Conservation (phyloP, 2,888 invertebrate genomes). For the Timema podura region DNA sequence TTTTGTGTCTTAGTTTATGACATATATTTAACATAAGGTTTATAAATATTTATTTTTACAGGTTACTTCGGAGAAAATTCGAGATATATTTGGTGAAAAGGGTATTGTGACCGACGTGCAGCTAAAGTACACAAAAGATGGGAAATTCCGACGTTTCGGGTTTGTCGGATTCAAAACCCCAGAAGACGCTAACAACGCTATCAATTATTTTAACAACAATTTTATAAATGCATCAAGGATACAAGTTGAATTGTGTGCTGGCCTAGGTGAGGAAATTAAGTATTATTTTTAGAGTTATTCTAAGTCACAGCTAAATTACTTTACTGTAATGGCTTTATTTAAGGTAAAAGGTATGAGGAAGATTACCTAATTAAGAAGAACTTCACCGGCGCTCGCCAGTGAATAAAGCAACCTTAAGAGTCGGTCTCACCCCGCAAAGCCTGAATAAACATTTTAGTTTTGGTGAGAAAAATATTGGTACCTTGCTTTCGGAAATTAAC, state of each 20-base stretch:
- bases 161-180: conserved; percentile 87
- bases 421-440: too few relatives aligned
- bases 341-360: too few relatives aligned
- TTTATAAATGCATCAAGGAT: conserved; percentile 81
- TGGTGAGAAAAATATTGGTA: too few relatives aligned
- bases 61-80: conserved; percentile 74
- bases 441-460: too few relatives aligned
- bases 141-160: conserved; percentile 88
- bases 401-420: too few relatives aligned
- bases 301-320: not conserved
- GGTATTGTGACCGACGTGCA: conserved; percentile 91
- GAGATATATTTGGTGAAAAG: conserved; percentile 69
- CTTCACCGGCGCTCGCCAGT: too few relatives aligned
- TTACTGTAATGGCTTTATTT: not conserved
- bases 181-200: conserved; percentile 72
- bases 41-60: conserved; percentile 43
- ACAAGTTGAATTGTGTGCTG: conserved; percentile 67
- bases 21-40: too few relatives aligned
- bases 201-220: conserved; percentile 74
- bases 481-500: too few relatives aligned
- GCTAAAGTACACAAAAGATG: conserved; percentile 86
- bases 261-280: conserved; percentile 53
- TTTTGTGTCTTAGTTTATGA: too few relatives aligned
- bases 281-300: not conserved
- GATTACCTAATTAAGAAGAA: too few relatives aligned